Conservation (phyloP, 2,113 vertebrate species). For the Centropus bengalensis region DNA sequence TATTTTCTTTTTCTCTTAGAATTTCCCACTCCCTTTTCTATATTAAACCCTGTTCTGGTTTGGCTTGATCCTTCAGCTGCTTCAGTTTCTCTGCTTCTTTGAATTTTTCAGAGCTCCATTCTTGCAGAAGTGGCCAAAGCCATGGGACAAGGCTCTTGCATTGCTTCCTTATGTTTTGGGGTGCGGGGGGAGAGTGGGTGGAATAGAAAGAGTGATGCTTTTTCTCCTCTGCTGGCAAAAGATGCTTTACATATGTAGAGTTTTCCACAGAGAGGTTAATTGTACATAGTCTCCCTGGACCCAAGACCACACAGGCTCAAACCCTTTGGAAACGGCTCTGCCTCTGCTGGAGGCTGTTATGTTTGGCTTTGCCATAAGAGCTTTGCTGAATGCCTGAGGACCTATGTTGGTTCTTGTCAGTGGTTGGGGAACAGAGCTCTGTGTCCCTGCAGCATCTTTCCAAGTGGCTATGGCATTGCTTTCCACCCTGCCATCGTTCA, state of each 20-base stretch:
- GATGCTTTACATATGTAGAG: constrained; percentile 48
- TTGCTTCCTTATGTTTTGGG: not conserved
- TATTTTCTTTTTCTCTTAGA: constrained; percentile 24
- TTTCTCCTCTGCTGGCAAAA: constrained; percentile 15
- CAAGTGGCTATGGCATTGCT: rapidly evolving
- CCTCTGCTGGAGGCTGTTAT: constrained; percentile 21
- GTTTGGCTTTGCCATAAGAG: constrained; percentile 21
- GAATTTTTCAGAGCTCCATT: not conserved
- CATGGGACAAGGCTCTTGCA: not conserved
- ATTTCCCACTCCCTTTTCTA: constrained; percentile 62
- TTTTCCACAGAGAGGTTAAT: constrained; percentile 64
- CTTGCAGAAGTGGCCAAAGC: rapidly evolving
- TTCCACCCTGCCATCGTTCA: rapidly evolving
- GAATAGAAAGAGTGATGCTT: not conserved
- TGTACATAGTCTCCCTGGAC: constrained; percentile 26
- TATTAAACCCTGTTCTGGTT: not conserved
- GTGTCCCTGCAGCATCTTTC: not conserved
- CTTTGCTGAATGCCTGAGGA: not conserved
- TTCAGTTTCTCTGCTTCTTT: not conserved
- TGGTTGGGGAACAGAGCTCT: not conserved
- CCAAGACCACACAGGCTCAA: constrained; percentile 49
- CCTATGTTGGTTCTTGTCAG: not conserved
- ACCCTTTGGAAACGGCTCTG: constrained; percentile 9
- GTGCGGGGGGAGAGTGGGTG: not conserved
- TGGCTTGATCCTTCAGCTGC: not conserved